These are phyloP conservation scores for Perca flavescens DNA, from an alignment of 2,113 vertebrate genomes.

Conservation along the genomic window DNA sequence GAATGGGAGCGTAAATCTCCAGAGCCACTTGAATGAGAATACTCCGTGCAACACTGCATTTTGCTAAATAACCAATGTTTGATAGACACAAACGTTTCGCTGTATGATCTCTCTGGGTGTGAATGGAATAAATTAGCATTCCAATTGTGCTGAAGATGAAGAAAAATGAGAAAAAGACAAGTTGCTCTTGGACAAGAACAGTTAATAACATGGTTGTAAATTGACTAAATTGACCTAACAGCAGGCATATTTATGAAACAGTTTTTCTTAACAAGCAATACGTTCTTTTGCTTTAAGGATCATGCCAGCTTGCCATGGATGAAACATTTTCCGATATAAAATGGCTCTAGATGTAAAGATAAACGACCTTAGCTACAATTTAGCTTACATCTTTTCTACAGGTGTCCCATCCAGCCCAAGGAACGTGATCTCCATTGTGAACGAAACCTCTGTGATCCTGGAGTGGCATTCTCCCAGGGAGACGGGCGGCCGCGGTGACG, in stretches of 20 bases:
- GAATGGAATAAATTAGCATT: slow-evolving; percentile 78
- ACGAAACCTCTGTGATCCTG: slow-evolving; percentile 96
- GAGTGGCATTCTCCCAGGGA: slow-evolving; percentile 97
- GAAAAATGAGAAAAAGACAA: slow-evolving; percentile 43
- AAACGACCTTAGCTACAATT: background rate
- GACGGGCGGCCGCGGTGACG: slow-evolving; percentile 91
- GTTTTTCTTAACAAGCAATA: slow-evolving; percentile 11
- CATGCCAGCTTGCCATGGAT: background rate
- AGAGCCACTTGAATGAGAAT: slow-evolving; percentile 71
- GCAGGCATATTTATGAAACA: slow-evolving; percentile 1
- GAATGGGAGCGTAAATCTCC: slow-evolving; percentile 69
- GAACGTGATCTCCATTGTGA: slow-evolving; percentile 97
- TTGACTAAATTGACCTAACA: slow-evolving; percentile 37
- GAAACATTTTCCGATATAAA: background rate
- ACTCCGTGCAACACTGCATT: slow-evolving; percentile 74
- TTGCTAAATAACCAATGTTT: slow-evolving; percentile 77
- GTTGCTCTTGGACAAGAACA: slow-evolving; percentile 30
- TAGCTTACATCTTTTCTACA: slow-evolving; percentile 57
- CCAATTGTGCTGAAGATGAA: slow-evolving; percentile 51
- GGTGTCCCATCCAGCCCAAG: slow-evolving; percentile 96
- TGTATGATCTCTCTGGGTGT: slow-evolving; percentile 65
- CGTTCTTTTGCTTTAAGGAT: slow-evolving; percentile 3
- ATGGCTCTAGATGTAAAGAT: background rate
- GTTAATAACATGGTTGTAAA: slow-evolving; percentile 47
- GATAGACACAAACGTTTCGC: slow-evolving; percentile 75